These are phyloP conservation scores for Siniperca scherzeri DNA, from an alignment of 2,797 vertebrate species.

Conservation along the genomic window DNA sequence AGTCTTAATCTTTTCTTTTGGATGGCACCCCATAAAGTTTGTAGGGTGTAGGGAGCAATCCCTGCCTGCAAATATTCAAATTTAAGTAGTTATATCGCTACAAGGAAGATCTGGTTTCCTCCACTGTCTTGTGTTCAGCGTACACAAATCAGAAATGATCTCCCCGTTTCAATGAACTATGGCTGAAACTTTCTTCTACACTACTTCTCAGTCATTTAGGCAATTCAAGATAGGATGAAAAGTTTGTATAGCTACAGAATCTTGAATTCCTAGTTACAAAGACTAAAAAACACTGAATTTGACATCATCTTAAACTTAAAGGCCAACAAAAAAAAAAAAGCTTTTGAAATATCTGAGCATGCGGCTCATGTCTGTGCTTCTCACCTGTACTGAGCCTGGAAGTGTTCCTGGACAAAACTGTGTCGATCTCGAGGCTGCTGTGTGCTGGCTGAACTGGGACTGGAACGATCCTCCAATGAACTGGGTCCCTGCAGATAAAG, in stretches of 20 bases:
- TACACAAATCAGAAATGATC: neutral
- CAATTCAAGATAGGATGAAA: neutral
- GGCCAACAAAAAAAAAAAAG: neutral
- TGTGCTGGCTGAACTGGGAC: constrained; percentile 61
- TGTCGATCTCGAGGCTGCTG: constrained; percentile 79
- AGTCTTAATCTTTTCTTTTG: neutral
- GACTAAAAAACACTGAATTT: neutral
- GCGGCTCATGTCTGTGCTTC: constrained; percentile 23
- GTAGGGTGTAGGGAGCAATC: no score
- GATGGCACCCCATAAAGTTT: neutral
- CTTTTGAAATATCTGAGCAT: neutral
- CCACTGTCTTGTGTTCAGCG: neutral
- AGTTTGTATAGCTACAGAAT: neutral
- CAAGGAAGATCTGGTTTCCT: no score
- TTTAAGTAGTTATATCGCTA: no score
- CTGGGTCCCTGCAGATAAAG: constrained; percentile 77
- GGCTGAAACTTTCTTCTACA: neutral
- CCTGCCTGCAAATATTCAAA: no score
- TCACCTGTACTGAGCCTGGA: constrained; percentile 98
- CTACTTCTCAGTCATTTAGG: neutral
- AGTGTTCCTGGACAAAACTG: constrained; percentile 96
- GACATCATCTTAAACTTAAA: constrained; percentile 7
- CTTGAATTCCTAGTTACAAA: neutral
- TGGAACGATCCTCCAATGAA: constrained; percentile 70
- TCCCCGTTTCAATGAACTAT: neutral